Conservation (phyloP, 2,888 invertebrate genomes). For the Quadriops clusia region DNA sequence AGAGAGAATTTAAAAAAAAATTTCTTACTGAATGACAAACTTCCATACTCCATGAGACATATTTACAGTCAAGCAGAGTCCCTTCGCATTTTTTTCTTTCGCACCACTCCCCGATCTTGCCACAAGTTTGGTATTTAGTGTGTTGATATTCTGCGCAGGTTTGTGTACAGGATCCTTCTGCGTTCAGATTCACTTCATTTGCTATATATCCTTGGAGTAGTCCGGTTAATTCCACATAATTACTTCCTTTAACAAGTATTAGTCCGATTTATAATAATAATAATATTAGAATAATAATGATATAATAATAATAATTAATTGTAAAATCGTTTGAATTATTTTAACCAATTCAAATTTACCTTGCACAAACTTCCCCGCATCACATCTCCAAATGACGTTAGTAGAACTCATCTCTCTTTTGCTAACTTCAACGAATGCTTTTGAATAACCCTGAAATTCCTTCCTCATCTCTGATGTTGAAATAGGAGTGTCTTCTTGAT, state of each 20-base stretch:
- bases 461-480: too few species aligned
- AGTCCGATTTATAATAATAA: too few species aligned
- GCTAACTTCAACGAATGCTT: too few species aligned
- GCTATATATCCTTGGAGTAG: constrained; percentile 70
- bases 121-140: neutral
- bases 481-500: too few species aligned
- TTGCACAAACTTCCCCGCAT: too few species aligned
- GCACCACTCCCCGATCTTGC: neutral
- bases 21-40: constrained; percentile 21
- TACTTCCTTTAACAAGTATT: constrained; percentile 45
- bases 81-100: constrained; percentile 1
- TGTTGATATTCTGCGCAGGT: constrained; percentile 20
- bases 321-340: too few species aligned
- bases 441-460: too few species aligned
- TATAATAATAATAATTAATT: too few species aligned
- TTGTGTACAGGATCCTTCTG: constrained; percentile 52
- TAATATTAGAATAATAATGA: too few species aligned
- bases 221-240: constrained; percentile 60
- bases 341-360: too few species aligned
- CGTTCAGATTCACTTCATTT: constrained; percentile 71
- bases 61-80: constrained; percentile 16
- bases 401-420: too few species aligned
- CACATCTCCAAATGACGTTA: too few species aligned
- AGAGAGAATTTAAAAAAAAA: constrained; percentile 1
- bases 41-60: constrained; percentile 35